Evolutionary conservation across 2,113 vertebrate genomes (phyloP).

Genomic region (Microcebus griseorufus): DNA sequence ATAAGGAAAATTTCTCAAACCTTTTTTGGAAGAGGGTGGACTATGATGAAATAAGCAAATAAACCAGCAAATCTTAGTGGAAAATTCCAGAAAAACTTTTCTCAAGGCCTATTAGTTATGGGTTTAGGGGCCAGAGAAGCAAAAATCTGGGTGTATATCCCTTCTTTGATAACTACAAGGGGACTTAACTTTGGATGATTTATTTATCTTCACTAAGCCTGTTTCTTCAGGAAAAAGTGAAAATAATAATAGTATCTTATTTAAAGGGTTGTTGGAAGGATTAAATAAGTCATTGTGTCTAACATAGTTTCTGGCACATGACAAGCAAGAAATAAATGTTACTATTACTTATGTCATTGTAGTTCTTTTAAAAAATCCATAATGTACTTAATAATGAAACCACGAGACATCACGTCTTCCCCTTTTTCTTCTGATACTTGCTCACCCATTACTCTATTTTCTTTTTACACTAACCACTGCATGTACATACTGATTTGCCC

Average conservation of each 20-base stretch:
- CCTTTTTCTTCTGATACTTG: neutral
- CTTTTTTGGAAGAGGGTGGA: neutral
- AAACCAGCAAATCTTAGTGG: neutral
- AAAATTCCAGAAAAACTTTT: neutral
- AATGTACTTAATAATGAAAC: neutral
- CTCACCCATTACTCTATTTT: neutral
- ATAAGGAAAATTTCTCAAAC: neutral
- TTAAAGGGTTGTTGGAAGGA: neutral
- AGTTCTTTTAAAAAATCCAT: neutral
- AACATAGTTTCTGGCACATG: neutral
- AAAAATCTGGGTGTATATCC: neutral
- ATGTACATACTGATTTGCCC: no score
- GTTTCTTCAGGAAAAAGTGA: neutral
- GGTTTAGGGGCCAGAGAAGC: neutral
- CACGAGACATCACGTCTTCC: neutral
- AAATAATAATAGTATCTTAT: neutral
- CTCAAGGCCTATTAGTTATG: neutral
- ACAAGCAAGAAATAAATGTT: neutral
- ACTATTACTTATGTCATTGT: neutral
- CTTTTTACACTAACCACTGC: neutral
- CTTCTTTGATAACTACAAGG: neutral
- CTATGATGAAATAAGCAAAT: neutral
- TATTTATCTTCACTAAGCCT: neutral
- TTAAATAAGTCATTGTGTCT: neutral
- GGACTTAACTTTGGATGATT: neutral